Evolutionary conservation across 64 coral and sea anemone genomes (phyloP).

Genomic region (Porites australiensis): DNA sequence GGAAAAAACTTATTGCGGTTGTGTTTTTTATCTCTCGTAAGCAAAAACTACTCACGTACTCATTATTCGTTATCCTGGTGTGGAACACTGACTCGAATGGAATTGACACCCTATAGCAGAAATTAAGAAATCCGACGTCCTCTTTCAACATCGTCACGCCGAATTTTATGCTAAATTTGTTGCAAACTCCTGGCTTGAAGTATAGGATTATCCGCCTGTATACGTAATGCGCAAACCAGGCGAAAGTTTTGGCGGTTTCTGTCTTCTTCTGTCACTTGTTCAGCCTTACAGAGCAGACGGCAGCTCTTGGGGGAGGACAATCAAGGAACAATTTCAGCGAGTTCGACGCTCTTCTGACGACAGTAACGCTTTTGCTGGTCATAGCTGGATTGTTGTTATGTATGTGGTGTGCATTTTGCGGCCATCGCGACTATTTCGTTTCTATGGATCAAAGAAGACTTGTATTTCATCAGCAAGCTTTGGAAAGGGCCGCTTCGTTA

Average conservation of each 20-base stretch:
- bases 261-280: not conserved
- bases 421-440: slow-evolving; percentile 4
- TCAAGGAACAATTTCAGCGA: not conserved
- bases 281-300: not conserved
- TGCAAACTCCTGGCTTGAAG: too few species aligned
- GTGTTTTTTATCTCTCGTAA: too few species aligned
- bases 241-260: not conserved
- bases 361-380: not conserved
- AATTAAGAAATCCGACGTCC: too few species aligned
- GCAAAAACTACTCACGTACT: too few species aligned
- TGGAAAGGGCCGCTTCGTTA: not conserved
- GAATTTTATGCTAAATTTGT: too few species aligned
- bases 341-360: slow-evolving; percentile 2
- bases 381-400: not conserved
- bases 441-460: not conserved
- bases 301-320: not conserved
- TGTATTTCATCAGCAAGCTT: not conserved
- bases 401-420: slow-evolving; percentile 32
- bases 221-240: too few species aligned
- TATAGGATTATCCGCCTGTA: too few species aligned
- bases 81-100: too few species aligned
- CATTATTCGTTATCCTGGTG: too few species aligned
- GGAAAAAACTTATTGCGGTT: too few species aligned
- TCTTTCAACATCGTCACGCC: too few species aligned
- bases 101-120: too few species aligned